These are phyloP conservation scores for Agelaius tricolor DNA, from an alignment of 2,113 vertebrate species.

Conservation along the genomic window DNA sequence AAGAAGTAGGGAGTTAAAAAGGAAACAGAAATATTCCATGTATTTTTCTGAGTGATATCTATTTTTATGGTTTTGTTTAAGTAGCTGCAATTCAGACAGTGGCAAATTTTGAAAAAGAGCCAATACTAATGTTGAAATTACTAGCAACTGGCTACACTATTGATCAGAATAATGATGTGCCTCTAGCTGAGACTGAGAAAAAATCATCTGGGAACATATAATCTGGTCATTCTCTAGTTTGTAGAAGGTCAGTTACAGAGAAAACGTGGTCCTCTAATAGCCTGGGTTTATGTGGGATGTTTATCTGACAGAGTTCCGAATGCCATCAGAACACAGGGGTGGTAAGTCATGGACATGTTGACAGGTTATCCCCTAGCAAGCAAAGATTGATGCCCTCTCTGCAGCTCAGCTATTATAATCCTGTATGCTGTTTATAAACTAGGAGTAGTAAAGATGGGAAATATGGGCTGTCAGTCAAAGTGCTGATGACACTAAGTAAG, in stretches of 20 bases:
- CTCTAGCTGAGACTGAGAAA: not conserved
- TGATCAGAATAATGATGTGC: not conserved
- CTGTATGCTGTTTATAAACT: not conserved
- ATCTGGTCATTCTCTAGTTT: not conserved
- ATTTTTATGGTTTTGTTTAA: not conserved
- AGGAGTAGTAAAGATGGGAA: not conserved
- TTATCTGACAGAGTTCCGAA: not conserved
- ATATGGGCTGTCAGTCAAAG: conserved; percentile 35
- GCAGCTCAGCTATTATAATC: not conserved
- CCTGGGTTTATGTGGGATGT: not conserved
- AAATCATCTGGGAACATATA: not conserved
- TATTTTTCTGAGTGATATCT: not conserved
- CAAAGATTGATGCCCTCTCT: conserved; percentile 1
- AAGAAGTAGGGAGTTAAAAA: not conserved
- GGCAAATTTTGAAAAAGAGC: not conserved
- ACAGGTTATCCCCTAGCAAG: conserved; percentile 9
- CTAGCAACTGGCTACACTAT: not conserved
- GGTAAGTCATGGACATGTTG: not conserved
- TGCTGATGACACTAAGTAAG: conserved; percentile 7
- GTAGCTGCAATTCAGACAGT: not conserved
- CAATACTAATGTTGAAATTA: not conserved
- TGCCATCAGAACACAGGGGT: not conserved
- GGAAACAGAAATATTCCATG: not conserved
- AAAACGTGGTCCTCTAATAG: not conserved
- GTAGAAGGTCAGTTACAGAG: conserved; percentile 21